These are phyloP conservation scores for Drepana arcuata DNA, from an alignment of 1,140 invertebrate species.

Conservation along the genomic window DNA sequence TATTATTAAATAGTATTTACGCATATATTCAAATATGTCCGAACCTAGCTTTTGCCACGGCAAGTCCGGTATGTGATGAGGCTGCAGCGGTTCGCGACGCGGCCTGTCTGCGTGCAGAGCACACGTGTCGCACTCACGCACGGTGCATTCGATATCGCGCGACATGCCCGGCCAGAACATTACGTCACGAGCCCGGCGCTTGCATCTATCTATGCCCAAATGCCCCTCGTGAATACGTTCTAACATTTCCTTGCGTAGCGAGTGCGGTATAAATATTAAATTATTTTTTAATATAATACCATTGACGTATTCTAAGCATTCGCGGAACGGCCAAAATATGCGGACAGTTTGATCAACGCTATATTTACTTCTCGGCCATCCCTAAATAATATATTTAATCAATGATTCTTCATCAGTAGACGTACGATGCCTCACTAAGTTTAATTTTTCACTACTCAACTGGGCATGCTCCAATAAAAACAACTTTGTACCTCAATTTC, in stretches of 20 bases:
- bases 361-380: conserved; percentile 11
- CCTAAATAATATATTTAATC: conserved; percentile 6
- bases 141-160: conserved; percentile 26
- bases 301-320: conserved; percentile 14
- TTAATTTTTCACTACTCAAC: conserved; percentile 13
- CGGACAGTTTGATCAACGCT: conserved; percentile 4
- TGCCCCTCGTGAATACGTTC: conserved; percentile 24
- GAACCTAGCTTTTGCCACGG: conserved; percentile 15
- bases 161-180: conserved; percentile 16
- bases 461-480: conserved; percentile 15
- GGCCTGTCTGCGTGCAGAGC: conserved; percentile 8
- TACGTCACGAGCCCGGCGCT: neutral
- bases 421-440: conserved; percentile 3
- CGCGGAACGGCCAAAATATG: conserved; percentile 14
- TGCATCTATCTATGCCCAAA: conserved; percentile 10
- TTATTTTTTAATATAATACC: conserved; percentile 20
- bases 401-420: conserved; percentile 3
- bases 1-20: conserved; percentile 14
- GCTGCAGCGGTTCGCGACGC: conserved; percentile 17
- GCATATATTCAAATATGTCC: conserved; percentile 14
- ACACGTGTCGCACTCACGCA: conserved; percentile 3
- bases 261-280: conserved; percentile 24
- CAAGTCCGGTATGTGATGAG: conserved; percentile 14
- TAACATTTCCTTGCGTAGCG: conserved; percentile 26
- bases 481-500: conserved; percentile 14